A percentile compares a stretch with the other conserved stretches of the same genome.
Conservation (phyloP, 1,140 invertebrate genomes). For the Euura saliciscinereae region DNA sequence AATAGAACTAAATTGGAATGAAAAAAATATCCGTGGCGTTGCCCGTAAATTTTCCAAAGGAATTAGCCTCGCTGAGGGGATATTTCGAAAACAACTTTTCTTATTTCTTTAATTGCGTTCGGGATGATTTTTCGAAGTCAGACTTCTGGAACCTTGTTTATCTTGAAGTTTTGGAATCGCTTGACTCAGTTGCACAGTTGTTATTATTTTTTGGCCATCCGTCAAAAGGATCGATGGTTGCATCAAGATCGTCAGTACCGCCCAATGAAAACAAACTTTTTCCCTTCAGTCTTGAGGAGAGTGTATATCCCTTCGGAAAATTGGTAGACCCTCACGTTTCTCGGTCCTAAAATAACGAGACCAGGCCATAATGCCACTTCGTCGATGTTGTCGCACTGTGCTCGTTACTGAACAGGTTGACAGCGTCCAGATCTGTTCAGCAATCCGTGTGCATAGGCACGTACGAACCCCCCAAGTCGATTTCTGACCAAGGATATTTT, state of each 20-base stretch:
- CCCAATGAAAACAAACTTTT: constrained; percentile 45
- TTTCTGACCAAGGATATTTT: background rate
- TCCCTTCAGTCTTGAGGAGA: background rate
- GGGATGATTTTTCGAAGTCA: no score
- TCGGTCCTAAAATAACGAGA: constrained; percentile 25
- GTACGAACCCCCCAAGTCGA: background rate
- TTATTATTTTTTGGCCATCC: constrained; percentile 40
- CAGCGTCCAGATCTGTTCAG: background rate
- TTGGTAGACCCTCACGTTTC: constrained; percentile 21
- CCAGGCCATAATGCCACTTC: background rate
- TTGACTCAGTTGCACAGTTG: background rate
- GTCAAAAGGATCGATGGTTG: constrained; percentile 32
- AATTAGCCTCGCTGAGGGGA: no score
- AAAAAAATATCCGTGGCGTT: constrained; percentile 9
- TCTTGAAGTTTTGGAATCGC: background rate
- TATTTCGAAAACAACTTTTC: no score
- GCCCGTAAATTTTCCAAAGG: no score
- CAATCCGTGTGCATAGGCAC: background rate
- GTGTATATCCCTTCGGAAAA: background rate
- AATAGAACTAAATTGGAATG: constrained; percentile 32
- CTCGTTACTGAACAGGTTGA: background rate
- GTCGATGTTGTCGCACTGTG: background rate
- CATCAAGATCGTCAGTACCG: constrained; percentile 22
- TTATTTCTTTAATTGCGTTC: no score
- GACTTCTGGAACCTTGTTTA: background rate